phyloP scores from a whole-genome alignment of 2,888 invertebrate species.

The Imbricaverruca yamaguchii region DNA sequence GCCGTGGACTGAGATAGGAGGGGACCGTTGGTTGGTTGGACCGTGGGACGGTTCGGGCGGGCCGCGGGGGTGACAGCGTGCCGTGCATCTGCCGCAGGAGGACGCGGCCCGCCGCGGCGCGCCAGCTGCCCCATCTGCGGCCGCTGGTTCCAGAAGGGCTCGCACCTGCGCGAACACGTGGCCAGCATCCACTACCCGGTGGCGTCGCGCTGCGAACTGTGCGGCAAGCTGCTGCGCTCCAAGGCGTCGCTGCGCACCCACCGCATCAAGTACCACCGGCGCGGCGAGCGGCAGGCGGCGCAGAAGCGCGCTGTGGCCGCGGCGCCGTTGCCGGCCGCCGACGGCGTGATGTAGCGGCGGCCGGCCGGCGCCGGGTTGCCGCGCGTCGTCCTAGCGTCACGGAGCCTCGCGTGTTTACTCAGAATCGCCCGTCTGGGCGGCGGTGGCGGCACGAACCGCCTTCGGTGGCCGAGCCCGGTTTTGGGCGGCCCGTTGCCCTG shows the following conservation, averaged over 20 bases:
- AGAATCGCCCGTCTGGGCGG: too few relatives aligned
- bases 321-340: too few relatives aligned
- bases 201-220: constrained; percentile 1
- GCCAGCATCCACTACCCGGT: constrained; percentile 21
- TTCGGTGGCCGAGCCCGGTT: too few relatives aligned
- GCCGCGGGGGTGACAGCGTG: too few relatives aligned
- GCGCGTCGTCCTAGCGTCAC: too few relatives aligned
- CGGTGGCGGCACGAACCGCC: too few relatives aligned
- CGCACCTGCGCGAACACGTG: constrained; percentile 15
- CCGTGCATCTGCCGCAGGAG: not conserved
- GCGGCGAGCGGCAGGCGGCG: not conserved
- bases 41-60: too few relatives aligned
- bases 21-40: too few relatives aligned
- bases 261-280: constrained; percentile 7
- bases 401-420: too few relatives aligned
- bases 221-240: constrained; percentile 9
- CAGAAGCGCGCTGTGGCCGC: not conserved
- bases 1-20: not conserved
- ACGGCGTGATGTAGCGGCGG: too few relatives aligned
- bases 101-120: not conserved
- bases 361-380: too few relatives aligned
- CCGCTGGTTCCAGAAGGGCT: constrained; percentile 12
- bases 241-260: constrained; percentile 12
- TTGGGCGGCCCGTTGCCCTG: too few relatives aligned
- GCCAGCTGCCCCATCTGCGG: constrained; percentile 14